Evolutionary conservation across 2,113 vertebrate species (phyloP).

Genomic region (Leptodactylus fuscus): DNA sequence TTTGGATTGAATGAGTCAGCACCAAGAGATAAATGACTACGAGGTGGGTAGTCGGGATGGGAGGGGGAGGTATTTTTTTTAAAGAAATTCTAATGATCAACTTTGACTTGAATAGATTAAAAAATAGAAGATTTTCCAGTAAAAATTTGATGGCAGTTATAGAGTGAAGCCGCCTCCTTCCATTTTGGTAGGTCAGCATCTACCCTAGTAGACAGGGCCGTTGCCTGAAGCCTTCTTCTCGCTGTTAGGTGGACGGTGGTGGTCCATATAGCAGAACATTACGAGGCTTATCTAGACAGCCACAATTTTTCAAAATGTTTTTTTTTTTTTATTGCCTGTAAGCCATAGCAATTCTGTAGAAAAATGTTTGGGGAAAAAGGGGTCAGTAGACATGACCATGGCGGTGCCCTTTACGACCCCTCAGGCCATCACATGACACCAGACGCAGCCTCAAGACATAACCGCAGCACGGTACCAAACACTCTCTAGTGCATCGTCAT

Average conservation of each 20-base stretch:
- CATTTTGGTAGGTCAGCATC: too few relatives aligned
- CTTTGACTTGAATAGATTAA: background rate
- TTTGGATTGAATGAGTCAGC: background rate
- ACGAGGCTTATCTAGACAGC: background rate
- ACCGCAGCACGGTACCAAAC: background rate
- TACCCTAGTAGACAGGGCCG: background rate
- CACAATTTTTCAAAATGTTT: background rate
- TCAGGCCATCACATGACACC: background rate
- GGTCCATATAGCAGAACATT: background rate
- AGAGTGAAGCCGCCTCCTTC: background rate
- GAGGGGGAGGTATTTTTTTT: background rate
- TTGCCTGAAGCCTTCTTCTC: background rate
- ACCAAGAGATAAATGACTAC: background rate
- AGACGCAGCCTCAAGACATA: background rate
- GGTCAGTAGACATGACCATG: background rate
- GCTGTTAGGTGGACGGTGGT: too few relatives aligned
- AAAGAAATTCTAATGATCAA: background rate
- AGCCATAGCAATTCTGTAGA: background rate
- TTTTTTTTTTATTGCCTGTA: conserved; percentile 1
- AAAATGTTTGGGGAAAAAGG: background rate
- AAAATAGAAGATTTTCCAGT: background rate
- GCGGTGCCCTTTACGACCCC: background rate
- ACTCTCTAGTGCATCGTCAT: conserved; percentile 26
- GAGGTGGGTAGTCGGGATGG: too few relatives aligned
- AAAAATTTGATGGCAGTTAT: background rate